Evolutionary conservation across 2,797 vertebrate genomes (phyloP).

Genomic region (Salarias fasciatus): DNA sequence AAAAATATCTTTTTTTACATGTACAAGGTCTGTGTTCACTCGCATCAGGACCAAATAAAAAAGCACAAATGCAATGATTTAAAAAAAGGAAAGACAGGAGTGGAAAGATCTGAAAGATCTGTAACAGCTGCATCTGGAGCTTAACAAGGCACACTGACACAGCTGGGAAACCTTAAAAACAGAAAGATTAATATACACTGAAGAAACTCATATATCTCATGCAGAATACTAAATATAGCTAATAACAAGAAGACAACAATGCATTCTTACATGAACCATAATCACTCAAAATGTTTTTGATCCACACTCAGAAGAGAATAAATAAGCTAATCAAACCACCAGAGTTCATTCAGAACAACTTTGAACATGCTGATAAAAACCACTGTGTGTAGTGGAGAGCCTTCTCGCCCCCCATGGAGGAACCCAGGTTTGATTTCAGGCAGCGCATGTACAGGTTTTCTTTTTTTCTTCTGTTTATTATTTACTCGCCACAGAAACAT

Average conservation of each 20-base stretch:
- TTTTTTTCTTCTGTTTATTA: no score
- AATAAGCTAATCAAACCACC: no score
- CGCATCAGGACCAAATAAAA: conserved; percentile 34
- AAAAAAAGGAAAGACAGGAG: conserved; percentile 16
- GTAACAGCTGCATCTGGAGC: conserved; percentile 33
- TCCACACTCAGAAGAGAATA: neutral
- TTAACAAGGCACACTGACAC: conserved; percentile 14
- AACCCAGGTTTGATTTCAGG: no score
- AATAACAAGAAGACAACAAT: neutral
- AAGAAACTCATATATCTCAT: conserved; percentile 6
- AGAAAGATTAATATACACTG: conserved; percentile 5
- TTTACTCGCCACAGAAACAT: no score
- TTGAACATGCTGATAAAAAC: no score
- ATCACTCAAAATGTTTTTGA: conserved; percentile 13
- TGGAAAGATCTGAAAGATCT: conserved; percentile 21
- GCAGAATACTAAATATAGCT: neutral
- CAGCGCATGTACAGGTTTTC: no score
- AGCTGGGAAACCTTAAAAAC: neutral
- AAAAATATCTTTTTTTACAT: conserved; percentile 18
- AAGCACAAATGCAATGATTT: conserved; percentile 20
- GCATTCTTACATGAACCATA: neutral
- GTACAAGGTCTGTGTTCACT: conserved; percentile 41
- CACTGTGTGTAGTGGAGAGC: no score
- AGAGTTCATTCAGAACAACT: no score
- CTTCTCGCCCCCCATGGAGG: no score